Percentiles rank a stretch among this genome's conserved stretches.
Conservation (phyloP, 1,140 invertebrate genomes). For the Drosophila punjabiensis region DNA sequence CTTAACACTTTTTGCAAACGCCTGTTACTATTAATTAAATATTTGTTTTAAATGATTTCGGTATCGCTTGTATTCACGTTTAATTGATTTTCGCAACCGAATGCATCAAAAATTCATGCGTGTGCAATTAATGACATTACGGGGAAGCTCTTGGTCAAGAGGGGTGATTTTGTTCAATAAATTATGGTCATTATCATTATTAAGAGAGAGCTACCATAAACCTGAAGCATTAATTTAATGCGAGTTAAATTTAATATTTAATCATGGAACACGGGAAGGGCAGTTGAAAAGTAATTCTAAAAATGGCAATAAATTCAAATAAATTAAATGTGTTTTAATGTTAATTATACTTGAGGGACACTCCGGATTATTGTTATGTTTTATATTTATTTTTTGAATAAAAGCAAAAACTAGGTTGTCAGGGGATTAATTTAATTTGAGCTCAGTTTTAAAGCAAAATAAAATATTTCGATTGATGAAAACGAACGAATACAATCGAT, state of each 20-base stretch:
- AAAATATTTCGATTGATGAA: not conserved
- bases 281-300: constrained; percentile 12
- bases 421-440: not conserved
- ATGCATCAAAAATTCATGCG: constrained; percentile 79
- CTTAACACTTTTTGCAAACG: constrained; percentile 13
- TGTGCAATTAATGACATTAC: constrained; percentile 74
- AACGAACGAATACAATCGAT: not conserved
- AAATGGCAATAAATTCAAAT: constrained; percentile 9
- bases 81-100: constrained; percentile 78
- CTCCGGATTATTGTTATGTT: not conserved
- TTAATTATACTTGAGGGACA: not conserved
- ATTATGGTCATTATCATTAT: constrained; percentile 52
- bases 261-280: not conserved
- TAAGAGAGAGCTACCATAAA: constrained; percentile 21
- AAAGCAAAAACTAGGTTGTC: not conserved
- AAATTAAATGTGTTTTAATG: constrained; percentile 1
- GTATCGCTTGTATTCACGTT: constrained; percentile 55
- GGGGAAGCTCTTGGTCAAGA: constrained; percentile 18
- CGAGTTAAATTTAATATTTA: constrained; percentile 40
- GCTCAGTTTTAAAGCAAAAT: not conserved
- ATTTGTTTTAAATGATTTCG: constrained; percentile 44
- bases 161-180: constrained; percentile 39
- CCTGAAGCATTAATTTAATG: constrained; percentile 29
- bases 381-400: not conserved
- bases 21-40: constrained; percentile 20